A percentile compares a stretch with the other conserved stretches of the same genome.
phyloP scores from a whole-genome alignment of 2,797 vertebrate genomes.

The Ptychobarbus kaznakovi region DNA sequence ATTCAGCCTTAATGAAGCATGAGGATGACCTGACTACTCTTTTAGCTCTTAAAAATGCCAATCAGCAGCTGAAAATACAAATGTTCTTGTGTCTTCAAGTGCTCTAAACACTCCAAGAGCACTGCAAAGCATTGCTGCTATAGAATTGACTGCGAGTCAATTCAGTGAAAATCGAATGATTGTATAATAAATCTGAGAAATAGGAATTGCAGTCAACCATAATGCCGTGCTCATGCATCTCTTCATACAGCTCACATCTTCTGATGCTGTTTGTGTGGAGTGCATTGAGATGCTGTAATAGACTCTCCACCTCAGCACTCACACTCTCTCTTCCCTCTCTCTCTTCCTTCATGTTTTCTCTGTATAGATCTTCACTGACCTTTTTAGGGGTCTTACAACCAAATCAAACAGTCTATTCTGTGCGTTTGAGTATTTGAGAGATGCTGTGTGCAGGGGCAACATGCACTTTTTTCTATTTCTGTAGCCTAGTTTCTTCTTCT shows the following conservation, averaged over 20 bases:
- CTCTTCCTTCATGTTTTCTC: constrained; percentile 1
- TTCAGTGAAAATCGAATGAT: constrained; percentile 41
- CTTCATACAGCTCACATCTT: constrained; percentile 33
- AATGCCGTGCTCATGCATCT: constrained; percentile 29
- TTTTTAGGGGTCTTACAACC: constrained; percentile 22
- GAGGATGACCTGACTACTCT: not conserved
- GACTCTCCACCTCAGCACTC: constrained; percentile 40
- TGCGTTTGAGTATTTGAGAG: constrained; percentile 27
- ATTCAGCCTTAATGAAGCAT: constrained; percentile 1
- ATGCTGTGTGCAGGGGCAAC: not conserved
- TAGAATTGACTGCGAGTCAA: constrained; percentile 44
- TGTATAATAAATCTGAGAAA: constrained; percentile 43
- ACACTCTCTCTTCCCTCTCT: not conserved
- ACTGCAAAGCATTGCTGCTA: not conserved
- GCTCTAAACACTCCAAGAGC: constrained; percentile 1
- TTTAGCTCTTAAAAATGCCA: not conserved
- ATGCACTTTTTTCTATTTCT: not conserved
- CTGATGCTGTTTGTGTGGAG: constrained; percentile 26
- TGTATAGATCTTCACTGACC: constrained; percentile 41
- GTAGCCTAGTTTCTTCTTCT: not conserved
- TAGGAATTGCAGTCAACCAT: constrained; percentile 32
- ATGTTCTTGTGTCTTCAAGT: constrained; percentile 5
- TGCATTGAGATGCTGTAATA: constrained; percentile 34
- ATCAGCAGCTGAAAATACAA: not conserved
- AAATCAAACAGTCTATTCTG: constrained; percentile 13